Base-by-base conservation (phyloP, 2,888 invertebrate species). In the Harmothoe impar region DNA sequence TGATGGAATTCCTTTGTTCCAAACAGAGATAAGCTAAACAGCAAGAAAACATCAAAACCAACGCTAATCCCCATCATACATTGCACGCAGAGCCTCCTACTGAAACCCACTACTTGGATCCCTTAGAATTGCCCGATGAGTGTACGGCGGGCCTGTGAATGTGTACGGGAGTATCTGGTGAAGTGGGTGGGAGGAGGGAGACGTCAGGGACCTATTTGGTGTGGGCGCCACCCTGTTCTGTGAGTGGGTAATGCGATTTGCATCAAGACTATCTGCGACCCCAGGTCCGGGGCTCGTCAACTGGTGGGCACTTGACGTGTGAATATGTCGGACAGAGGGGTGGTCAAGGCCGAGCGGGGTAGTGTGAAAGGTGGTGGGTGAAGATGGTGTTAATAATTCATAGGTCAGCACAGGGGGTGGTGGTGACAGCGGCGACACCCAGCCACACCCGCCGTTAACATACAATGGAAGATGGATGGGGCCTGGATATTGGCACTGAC, bases 391-490 rank as follows among this genome's bases (percentile, higher is more conserved):
- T 81, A 81, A 81, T 81, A 81, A 81, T 81, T 81, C 81, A 81
- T 81, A 43, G 81, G 35, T 33, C 35, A 10, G 81, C 23, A 35
- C 81, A 17, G 81, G 43, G 81, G n/a, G 15, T 33, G 81, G 81
- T 81, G 33, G 35, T 81, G 81, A 81, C 81, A 31, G 31, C 35
- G 81, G 20, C 17, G 35, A 0, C 81, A 81, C 35, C 20, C 20
- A 20, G 81, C 35, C 23, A 33, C 35, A 10, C 35, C 43, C 20
- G 81, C 81, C 43, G 81, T 43, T 81, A 81, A 35, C 81, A 81
- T 81, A 81, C 81, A 81, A 81, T 81, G 43, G 81, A n/a, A 81
- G 81, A 81, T 81, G 81, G 81, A 81, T 81, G 81, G 81, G 35
- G 33, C 7, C 33, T 20, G 33, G 81, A 81, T 81, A 81, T 81